Evolutionary conservation across 35 echinoderm and acorn worm species (phyloP).

Genomic region (Ptychodera flava): DNA sequence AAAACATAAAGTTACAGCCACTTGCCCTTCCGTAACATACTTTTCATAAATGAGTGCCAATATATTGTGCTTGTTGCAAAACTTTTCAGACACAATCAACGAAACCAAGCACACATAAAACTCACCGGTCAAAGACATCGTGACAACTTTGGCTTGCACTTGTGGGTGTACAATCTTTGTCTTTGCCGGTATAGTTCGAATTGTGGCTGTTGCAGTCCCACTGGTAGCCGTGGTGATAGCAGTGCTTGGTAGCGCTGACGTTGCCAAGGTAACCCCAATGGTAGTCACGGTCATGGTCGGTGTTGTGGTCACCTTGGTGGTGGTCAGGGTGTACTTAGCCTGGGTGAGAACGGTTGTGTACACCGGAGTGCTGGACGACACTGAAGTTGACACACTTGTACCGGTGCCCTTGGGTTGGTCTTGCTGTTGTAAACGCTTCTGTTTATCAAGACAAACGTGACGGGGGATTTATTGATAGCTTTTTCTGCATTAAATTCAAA

Average conservation of each 20-base stretch:
- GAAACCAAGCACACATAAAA: neutral
- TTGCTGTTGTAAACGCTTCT: neutral
- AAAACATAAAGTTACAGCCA: too few species aligned
- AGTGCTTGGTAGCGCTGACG: neutral
- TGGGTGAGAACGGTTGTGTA: neutral
- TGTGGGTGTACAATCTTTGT: neutral
- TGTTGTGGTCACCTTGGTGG: neutral
- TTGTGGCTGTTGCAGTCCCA: neutral
- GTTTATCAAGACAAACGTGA: too few species aligned
- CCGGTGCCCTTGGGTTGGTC: neutral
- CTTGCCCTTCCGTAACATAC: too few species aligned
- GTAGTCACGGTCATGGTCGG: neutral
- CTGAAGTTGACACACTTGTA: neutral
- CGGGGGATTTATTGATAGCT: too few species aligned
- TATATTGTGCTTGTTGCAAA: too few species aligned
- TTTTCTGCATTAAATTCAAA: too few species aligned
- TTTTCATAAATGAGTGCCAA: too few species aligned
- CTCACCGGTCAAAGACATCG: neutral
- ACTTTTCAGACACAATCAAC: too few species aligned
- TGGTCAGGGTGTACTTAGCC: neutral
- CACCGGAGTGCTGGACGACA: neutral
- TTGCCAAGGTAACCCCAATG: neutral
- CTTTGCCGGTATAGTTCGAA: neutral
- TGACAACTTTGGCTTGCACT: neutral
- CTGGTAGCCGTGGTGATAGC: neutral